Evolutionary conservation across 37 sponge, comb jelly and placozoan genomes (phyloP).

Genomic region (Aplysina aerophoba): DNA sequence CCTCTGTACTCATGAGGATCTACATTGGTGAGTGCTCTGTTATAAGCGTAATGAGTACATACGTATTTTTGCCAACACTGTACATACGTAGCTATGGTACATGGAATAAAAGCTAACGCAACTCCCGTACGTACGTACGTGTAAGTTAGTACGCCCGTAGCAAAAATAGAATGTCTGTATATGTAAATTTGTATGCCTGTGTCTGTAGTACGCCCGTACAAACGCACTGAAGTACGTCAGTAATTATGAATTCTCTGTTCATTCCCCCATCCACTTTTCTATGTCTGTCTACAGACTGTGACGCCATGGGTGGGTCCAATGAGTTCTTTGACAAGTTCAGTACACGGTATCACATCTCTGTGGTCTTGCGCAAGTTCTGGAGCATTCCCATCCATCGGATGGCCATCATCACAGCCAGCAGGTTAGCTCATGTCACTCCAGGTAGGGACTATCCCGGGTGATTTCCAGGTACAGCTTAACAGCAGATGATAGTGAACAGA

Average conservation of each 20-base stretch:
- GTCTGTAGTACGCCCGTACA: not conserved
- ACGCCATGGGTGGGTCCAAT: slow-evolving; percentile 93
- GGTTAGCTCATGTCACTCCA: not conserved
- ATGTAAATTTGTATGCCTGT: not conserved
- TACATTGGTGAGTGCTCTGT: slow-evolving; percentile 62
- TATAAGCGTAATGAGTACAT: no score
- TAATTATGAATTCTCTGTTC: not conserved
- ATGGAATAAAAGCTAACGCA: no score
- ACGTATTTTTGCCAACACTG: no score
- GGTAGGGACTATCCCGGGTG: no score
- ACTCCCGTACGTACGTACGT: no score
- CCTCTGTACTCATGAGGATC: slow-evolving; percentile 65
- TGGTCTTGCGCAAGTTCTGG: slow-evolving; percentile 85
- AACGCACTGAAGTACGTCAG: not conserved
- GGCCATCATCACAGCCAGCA: slow-evolving; percentile 54
- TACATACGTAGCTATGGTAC: no score
- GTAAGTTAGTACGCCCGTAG: no score
- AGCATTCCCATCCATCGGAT: slow-evolving; percentile 47
- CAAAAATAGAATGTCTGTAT: not conserved
- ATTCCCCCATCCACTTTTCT: no score
- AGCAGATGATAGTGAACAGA: no score
- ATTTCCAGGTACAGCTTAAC: no score
- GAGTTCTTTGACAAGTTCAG: slow-evolving; percentile 98
- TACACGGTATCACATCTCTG: slow-evolving; percentile 91
- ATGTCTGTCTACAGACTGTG: slow-evolving; percentile 67